Base-by-base conservation (phyloP, 1,140 invertebrate genomes). In the Colletes latitarsis region DNA sequence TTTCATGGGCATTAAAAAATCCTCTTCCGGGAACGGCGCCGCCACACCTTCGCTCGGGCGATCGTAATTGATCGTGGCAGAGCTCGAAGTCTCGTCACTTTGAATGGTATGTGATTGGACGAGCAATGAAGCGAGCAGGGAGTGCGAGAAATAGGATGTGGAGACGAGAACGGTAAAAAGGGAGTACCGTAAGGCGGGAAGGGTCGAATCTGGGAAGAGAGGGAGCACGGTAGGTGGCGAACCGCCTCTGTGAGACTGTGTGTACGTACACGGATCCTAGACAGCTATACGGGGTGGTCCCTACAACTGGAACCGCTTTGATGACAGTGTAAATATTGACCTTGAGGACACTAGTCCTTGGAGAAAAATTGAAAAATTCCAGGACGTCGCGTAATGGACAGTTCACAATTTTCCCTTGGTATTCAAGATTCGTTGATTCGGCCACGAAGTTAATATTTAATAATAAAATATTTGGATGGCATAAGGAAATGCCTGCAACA, bases 71-170 rank as follows among this genome's bases (percentile, higher is more conserved):
- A 89, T 90, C 81, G 83, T 75, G 79, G 75, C 78, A 53, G 62
- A 63, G 63, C 71, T 75, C 81, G 69, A 68, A 81, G 80, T 82
- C 85, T 70, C 81, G 85, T 88, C 89, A 83, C 85, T 88, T 86
- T 88, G 87, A 90, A 89, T 90, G 85, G 82, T 87, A 84, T 88
- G 84, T 89, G 88, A 90, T 89, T 90, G 88, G 87, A 73, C 81
- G 77, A 78, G 83, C 88, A 88, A 89, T 88, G 88, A 84, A 87
- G 79, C 87, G 77, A 83, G 75, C 62, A 39, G 49, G 60, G 64
- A 74, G 63, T 12, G 41, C 73, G 62, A 60, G 79, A 60, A 84
- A 84, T 63, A 82, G 84, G 77, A 70, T 52, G 71, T 49, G 53
- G 46, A 74, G 72, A 58, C 66, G 43, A n/a, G 60, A 21, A 67